phyloP scores from a whole-genome alignment of 2,797 vertebrate species.

The Zonotrichia albicollis region DNA sequence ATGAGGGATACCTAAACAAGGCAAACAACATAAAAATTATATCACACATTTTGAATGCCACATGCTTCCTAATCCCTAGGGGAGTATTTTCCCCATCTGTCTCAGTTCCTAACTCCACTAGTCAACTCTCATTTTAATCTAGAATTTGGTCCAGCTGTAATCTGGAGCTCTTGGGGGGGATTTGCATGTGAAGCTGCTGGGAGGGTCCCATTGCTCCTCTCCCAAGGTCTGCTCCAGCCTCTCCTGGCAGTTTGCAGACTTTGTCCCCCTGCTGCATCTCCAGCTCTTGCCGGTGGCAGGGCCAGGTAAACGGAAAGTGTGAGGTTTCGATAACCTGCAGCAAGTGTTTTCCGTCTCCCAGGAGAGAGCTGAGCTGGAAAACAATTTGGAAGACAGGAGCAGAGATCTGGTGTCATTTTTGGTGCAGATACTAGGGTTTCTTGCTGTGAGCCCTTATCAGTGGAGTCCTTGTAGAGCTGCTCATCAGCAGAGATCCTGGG shows the following conservation, averaged over 20 bases:
- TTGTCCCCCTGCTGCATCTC: background rate
- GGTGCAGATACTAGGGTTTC: conserved; percentile 30
- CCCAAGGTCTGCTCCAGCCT: background rate
- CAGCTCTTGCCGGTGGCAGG: background rate
- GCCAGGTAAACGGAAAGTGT: background rate
- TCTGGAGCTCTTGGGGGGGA: fast-evolving
- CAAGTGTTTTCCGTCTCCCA: conserved; percentile 2
- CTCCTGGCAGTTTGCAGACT: background rate
- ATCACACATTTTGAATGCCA: background rate
- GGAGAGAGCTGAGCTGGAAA: background rate
- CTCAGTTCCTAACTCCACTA: background rate
- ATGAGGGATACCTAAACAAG: conserved; percentile 7
- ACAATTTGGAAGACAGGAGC: conserved; percentile 29
- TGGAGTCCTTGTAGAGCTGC: background rate
- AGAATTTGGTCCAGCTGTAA: background rate
- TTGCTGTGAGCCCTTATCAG: conserved; percentile 27
- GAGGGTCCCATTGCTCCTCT: background rate
- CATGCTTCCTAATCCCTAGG: background rate
- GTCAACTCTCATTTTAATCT: background rate
- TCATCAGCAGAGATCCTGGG: conserved; percentile 47
- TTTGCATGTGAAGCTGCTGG: background rate
- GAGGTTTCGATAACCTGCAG: background rate
- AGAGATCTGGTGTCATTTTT: conserved; percentile 53
- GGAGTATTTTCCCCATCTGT: background rate
- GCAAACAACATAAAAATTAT: background rate